Conservation (phyloP, 2,888 invertebrate genomes). For the Drosophila maculinotata region DNA sequence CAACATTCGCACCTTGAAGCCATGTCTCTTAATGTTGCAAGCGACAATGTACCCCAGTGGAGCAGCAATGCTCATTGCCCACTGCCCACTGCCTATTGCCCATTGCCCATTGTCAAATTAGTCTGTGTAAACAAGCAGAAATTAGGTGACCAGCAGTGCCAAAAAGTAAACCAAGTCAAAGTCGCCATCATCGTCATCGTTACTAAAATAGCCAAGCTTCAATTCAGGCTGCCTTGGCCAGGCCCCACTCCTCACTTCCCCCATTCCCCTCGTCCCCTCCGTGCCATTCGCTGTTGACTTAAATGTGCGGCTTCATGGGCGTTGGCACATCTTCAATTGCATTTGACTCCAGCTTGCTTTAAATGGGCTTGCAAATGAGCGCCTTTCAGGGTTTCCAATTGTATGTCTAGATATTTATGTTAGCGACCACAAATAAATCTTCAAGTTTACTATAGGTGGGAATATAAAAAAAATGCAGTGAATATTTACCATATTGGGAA, state of each 20-base stretch:
- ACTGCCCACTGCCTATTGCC: constrained; percentile 73
- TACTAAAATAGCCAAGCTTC: constrained; percentile 26
- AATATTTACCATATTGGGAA: background rate
- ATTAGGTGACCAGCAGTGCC: constrained; percentile 64
- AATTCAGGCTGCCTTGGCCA: constrained; percentile 33
- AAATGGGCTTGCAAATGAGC: constrained; percentile 27
- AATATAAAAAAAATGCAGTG: background rate
- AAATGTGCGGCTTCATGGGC: constrained; percentile 53
- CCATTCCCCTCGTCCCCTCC: too few relatives aligned
- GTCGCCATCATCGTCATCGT: constrained; percentile 45
- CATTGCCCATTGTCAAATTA: constrained; percentile 76
- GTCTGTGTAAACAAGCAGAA: constrained; percentile 65
- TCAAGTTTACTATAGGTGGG: background rate
- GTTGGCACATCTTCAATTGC: constrained; percentile 49
- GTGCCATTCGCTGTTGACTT: background rate
- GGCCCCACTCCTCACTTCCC: background rate
- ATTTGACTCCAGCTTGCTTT: constrained; percentile 16
- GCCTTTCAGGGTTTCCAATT: constrained; percentile 5
- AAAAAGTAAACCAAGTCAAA: constrained; percentile 75
- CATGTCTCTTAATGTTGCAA: constrained; percentile 62
- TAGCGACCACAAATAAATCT: background rate
- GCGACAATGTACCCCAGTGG: constrained; percentile 20
- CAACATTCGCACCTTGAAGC: constrained; percentile 65
- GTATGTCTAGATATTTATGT: background rate
- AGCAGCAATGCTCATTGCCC: constrained; percentile 50